A percentile compares a stretch with the other conserved stretches of the same genome.
These are phyloP conservation scores for Lasiurus borealis DNA, from an alignment of 2,113 vertebrate genomes.

Conservation along the genomic window DNA sequence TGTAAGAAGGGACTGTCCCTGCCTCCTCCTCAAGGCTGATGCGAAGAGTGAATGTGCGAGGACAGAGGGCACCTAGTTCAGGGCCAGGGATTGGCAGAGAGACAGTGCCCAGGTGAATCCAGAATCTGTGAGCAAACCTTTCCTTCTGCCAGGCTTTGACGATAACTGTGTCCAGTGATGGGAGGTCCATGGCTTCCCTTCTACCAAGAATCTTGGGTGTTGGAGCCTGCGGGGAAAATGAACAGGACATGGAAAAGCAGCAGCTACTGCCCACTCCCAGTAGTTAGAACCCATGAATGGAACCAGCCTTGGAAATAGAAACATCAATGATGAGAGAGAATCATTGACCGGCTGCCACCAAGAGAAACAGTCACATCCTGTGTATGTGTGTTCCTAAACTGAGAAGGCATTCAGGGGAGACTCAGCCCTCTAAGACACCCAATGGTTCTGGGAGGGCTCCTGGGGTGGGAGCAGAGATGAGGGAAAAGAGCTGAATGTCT, in stretches of 20 bases:
- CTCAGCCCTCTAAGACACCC: rapidly evolving
- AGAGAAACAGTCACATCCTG: background rate
- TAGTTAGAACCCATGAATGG: rapidly evolving
- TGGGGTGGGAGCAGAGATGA: background rate
- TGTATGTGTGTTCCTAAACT: rapidly evolving
- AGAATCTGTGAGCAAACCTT: too few relatives aligned
- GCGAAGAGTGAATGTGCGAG: background rate
- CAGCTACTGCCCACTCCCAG: background rate
- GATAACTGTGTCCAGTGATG: rapidly evolving
- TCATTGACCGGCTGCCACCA: rapidly evolving
- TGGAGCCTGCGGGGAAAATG: background rate
- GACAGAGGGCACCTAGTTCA: background rate
- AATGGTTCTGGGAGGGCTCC: background rate
- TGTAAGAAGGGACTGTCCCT: background rate
- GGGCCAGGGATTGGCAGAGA: background rate
- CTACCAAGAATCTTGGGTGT: background rate
- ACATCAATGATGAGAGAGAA: too few relatives aligned
- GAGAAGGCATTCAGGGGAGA: background rate
- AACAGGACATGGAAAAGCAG: background rate
- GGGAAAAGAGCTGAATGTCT: too few relatives aligned
- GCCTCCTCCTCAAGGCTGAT: background rate
- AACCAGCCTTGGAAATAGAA: background rate
- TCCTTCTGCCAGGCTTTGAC: background rate
- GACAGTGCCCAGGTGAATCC: background rate
- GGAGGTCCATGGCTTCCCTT: background rate